A percentile compares a stretch with the other conserved stretches of the same genome.
Evolutionary conservation across 2,797 vertebrate species (phyloP).

Genomic region (Pygocentrus nattereri): DNA sequence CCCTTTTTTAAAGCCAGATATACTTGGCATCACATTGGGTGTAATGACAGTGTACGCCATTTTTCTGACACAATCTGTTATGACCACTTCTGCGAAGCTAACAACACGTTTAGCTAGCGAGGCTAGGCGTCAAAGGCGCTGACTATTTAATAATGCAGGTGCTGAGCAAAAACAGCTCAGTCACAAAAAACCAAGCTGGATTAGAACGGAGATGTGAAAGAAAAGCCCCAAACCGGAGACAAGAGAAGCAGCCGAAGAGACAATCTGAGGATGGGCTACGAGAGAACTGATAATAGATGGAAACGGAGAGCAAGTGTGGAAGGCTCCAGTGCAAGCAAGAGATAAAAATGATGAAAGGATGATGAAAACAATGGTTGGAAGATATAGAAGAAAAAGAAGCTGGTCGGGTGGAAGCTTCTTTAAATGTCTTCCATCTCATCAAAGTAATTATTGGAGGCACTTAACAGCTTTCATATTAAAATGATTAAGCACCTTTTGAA

Average conservation of each 20-base stretch:
- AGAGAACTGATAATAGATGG: constrained; percentile 64
- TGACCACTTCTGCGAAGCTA: neutral
- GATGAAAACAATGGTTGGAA: constrained; percentile 76
- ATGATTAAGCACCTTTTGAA: constrained; percentile 82
- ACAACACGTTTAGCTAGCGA: neutral
- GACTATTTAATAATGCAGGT: constrained; percentile 35
- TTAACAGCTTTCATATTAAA: constrained; percentile 84
- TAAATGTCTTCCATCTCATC: constrained; percentile 73
- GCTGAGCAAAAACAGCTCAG: neutral
- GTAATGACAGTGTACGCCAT: neutral
- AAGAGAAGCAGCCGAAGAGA: constrained; percentile 47
- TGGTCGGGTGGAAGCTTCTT: constrained; percentile 66
- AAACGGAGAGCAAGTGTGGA: constrained; percentile 64
- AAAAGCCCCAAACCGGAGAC: neutral
- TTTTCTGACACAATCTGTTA: constrained; percentile 24
- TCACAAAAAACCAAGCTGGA: neutral
- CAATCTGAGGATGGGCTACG: constrained; percentile 54
- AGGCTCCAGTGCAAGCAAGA: constrained; percentile 64
- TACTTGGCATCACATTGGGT: neutral
- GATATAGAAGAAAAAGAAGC: constrained; percentile 50
- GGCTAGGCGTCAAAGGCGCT: neutral
- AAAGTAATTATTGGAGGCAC: constrained; percentile 82
- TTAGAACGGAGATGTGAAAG: neutral
- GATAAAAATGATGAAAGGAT: constrained; percentile 74
- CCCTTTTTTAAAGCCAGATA: neutral